Base-by-base conservation (phyloP, 2,113 vertebrate species). In the Paralichthys olivaceus region DNA sequence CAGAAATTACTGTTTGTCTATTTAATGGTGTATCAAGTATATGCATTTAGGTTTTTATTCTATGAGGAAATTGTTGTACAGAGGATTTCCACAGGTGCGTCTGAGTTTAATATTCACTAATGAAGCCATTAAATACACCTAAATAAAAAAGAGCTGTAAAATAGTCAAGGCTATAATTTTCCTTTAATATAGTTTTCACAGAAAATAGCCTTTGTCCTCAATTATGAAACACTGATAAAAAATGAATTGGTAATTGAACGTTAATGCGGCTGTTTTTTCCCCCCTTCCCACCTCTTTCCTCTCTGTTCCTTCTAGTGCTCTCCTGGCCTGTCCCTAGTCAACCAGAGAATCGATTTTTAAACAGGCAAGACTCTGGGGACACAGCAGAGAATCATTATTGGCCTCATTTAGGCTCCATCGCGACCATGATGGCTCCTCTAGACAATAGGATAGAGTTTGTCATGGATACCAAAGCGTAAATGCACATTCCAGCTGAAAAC, bases 271-370 rank as follows among this genome's bases (percentile, higher is more conserved):
- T 40, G 11, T 79, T 56, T 61, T 72, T 72, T 51, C 68, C 14
- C 22, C 13, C 45, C 17, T 79, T 61, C 37, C 53, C 20, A 5
- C 17, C 56, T 56, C 80, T 83, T 81, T 83, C 45, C 75, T 84
- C 76, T 89, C 78, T 66, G 69, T 77, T 85, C 71, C 64, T 79
- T 81, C 69, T 56, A 54, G 63, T 77, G 68, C 72, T 79, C 81
- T 87, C 75, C 86, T 79, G 77, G 81, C 61, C 81, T 83, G 81
- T 87, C 90, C 84, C 86, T 79, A 92, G 87, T 89, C 89, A 87
- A 87, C 81, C 91, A 84, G 80, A 79, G 87, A 92, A 91, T 93
- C 81, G 85, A 92, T 93, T 93, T 91, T 91, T 91, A 90, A 93
- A 89, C 91, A 87, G 89, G 69, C 82, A 64, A 72, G 84, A 75